phyloP scores from a whole-genome alignment of 2,113 vertebrate genomes.

The Carollia perspicillata region DNA sequence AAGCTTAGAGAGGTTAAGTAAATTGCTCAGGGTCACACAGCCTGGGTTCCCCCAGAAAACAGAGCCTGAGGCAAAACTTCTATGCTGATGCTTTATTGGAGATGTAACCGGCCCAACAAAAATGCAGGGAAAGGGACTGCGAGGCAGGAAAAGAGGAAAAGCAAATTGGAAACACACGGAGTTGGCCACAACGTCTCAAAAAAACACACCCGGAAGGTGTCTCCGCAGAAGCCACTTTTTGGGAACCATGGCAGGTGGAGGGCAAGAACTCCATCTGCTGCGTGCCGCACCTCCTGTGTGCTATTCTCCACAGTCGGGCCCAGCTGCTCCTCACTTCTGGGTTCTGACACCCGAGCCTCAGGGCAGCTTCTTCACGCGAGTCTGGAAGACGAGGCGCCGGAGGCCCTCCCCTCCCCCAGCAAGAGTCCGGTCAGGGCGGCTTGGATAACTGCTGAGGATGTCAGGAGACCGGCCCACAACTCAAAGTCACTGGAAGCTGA shows the following conservation, averaged over 20 bases:
- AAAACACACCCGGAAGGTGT: accelerated
- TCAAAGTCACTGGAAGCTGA: background rate
- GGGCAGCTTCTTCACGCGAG: background rate
- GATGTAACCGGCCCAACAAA: background rate
- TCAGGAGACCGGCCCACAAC: background rate
- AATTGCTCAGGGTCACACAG: background rate
- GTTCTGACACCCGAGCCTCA: accelerated
- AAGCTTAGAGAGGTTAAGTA: conserved; percentile 30
- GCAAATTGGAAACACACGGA: background rate
- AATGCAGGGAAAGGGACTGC: background rate
- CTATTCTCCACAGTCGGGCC: background rate
- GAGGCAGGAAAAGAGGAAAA: background rate
- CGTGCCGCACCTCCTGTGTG: background rate
- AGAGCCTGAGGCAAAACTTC: background rate
- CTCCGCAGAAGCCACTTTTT: background rate
- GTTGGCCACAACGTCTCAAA: background rate
- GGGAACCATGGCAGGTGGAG: background rate
- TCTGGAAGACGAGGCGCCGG: background rate
- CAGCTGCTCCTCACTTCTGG: background rate
- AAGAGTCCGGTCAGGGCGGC: background rate
- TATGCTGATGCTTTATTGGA: background rate
- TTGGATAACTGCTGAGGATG: background rate
- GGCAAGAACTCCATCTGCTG: background rate
- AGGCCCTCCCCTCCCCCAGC: background rate
- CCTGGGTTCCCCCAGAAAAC: background rate